phyloP scores from a whole-genome alignment of 2,113 vertebrate genomes.

The Chamaea fasciata region DNA sequence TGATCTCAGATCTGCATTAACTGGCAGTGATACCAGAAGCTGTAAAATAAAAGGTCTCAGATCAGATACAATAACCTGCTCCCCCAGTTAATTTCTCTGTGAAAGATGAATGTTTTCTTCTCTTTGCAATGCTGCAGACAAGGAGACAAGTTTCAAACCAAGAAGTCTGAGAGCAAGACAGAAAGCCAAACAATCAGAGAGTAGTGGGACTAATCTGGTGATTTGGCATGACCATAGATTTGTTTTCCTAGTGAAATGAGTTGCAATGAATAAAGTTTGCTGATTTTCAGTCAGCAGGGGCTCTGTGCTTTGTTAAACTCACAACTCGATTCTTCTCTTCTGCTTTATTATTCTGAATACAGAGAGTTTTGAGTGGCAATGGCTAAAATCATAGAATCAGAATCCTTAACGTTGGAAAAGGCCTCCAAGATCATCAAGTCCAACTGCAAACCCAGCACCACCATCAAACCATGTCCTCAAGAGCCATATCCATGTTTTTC shows the following conservation, averaged over 20 bases:
- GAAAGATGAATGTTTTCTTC: neutral
- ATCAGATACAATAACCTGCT: neutral
- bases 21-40: neutral
- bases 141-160: neutral
- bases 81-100: neutral
- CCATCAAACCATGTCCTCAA: neutral
- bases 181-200: neutral
- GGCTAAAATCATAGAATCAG: neutral
- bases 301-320: neutral
- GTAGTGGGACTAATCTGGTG: neutral
- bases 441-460: neutral
- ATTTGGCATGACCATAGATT: neutral
- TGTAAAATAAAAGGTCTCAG: neutral
- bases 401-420: neutral
- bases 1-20: neutral
- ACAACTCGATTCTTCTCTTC: neutral
- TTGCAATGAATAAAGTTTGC: conserved; percentile 39
- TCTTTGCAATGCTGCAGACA: neutral
- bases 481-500: neutral
- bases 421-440: neutral
- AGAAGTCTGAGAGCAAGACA: neutral
- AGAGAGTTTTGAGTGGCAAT: neutral
- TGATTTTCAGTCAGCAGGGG: neutral
- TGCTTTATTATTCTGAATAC: neutral
- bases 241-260: conserved; percentile 1